Conservation (phyloP, 2,113 vertebrate genomes). For the Pagrus major region DNA sequence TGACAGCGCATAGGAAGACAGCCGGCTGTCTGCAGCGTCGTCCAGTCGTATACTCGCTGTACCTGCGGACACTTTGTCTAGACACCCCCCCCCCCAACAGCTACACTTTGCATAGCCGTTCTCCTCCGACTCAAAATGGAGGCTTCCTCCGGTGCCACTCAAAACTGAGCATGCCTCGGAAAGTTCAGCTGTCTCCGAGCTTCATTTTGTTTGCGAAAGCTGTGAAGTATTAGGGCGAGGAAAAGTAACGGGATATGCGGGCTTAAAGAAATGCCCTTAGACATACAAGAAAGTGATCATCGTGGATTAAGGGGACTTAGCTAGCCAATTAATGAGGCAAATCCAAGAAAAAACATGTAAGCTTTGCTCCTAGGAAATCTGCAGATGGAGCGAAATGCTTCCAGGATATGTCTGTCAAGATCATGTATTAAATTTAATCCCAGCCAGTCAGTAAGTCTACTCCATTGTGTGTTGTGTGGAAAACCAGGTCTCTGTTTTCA, state of each 20-base stretch:
- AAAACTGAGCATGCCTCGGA: slow-evolving; percentile 15
- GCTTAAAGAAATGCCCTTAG: slow-evolving; percentile 46
- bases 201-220: slow-evolving; percentile 22
- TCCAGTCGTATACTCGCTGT: slow-evolving; percentile 28
- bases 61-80: slow-evolving; percentile 67
- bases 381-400: slow-evolving; percentile 80
- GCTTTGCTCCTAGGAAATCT: slow-evolving; percentile 83
- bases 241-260: slow-evolving; percentile 31
- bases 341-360: slow-evolving; percentile 85
- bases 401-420: slow-evolving; percentile 94
- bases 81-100: slow-evolving; percentile 49
- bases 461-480: slow-evolving; percentile 76
- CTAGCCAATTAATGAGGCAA: slow-evolving; percentile 86
- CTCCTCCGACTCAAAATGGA: slow-evolving; percentile 19
- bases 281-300: slow-evolving; percentile 81
- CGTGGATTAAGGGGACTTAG: slow-evolving; percentile 85
- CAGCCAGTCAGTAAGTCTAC: slow-evolving; percentile 80
- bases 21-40: slow-evolving; percentile 33
- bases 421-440: slow-evolving; percentile 92
- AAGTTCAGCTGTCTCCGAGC: slow-evolving; percentile 22
- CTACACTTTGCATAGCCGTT: slow-evolving; percentile 48
- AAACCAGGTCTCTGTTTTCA: slow-evolving; percentile 54
- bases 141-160: slow-evolving; percentile 41
- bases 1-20: slow-evolving; percentile 76
- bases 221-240: slow-evolving; percentile 34